Evolutionary conservation across 2,113 vertebrate genomes (phyloP).

Genomic region (Chlamydotis undulata): DNA sequence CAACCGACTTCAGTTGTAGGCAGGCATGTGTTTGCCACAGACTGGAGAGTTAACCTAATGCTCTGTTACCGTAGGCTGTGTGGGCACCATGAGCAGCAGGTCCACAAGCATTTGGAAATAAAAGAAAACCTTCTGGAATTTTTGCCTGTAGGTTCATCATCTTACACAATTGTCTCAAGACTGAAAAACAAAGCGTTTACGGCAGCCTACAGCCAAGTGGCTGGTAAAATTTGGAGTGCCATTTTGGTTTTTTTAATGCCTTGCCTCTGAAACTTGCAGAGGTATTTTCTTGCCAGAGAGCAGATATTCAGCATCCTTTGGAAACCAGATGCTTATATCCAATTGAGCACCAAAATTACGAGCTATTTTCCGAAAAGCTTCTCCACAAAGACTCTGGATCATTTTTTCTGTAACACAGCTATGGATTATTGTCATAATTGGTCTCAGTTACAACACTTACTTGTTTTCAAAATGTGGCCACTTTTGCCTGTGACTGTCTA

Average conservation of each 20-base stretch:
- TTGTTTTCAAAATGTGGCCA: background rate
- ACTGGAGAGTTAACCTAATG: background rate
- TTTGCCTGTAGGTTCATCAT: background rate
- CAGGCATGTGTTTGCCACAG: conserved; percentile 31
- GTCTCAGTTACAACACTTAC: background rate
- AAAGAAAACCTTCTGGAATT: background rate
- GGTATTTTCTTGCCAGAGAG: background rate
- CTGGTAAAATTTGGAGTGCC: background rate
- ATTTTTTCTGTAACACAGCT: background rate
- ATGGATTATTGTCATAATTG: background rate
- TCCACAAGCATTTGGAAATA: background rate
- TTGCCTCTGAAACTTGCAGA: background rate
- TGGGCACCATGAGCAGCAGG: background rate
- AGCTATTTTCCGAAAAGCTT: background rate
- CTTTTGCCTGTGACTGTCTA: background rate
- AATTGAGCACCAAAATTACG: background rate
- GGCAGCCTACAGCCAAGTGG: background rate
- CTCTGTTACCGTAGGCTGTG: background rate
- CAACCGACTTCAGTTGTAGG: background rate
- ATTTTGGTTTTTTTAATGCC: background rate
- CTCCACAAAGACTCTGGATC: background rate
- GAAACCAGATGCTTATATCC: background rate
- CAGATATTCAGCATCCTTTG: background rate
- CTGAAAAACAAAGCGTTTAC: background rate
- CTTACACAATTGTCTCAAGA: background rate